Percentiles rank a stretch among this genome's conserved stretches.
Conservation (phyloP, 2,797 vertebrate species). For the Ciconia nigra region DNA sequence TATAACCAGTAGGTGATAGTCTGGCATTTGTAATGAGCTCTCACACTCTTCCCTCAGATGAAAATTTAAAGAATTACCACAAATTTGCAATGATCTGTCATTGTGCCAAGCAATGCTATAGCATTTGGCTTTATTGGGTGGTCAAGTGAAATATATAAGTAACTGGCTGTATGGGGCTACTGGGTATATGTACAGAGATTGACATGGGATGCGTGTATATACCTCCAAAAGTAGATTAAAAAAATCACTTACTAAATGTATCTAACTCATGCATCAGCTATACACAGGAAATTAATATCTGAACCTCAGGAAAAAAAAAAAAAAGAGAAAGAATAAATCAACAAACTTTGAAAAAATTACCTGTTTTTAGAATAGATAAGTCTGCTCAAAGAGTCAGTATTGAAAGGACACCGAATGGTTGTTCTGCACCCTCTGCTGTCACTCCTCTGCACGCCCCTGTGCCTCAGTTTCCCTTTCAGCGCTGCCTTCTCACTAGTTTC, state of each 20-base stretch:
- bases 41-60: neutral
- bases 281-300: neutral
- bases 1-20: neutral
- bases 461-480: neutral
- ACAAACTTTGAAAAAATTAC: neutral
- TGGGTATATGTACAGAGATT: neutral
- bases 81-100: neutral
- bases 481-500: neutral
- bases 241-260: neutral
- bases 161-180: neutral
- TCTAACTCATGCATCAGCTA: neutral
- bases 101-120: neutral
- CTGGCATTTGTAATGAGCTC: neutral
- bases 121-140: neutral
- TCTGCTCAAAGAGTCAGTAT: neutral
- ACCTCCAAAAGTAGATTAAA: neutral
- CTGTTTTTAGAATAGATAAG: neutral
- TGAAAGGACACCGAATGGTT: neutral
- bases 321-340: neutral
- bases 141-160: neutral
- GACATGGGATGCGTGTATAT: neutral
- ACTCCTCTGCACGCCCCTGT: neutral
- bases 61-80: neutral
- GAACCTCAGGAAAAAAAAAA: fast-evolving
- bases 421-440: neutral